These are phyloP conservation scores for Leptopilina clavipes DNA, from an alignment of 1,140 invertebrate genomes.

Conservation along the genomic window DNA sequence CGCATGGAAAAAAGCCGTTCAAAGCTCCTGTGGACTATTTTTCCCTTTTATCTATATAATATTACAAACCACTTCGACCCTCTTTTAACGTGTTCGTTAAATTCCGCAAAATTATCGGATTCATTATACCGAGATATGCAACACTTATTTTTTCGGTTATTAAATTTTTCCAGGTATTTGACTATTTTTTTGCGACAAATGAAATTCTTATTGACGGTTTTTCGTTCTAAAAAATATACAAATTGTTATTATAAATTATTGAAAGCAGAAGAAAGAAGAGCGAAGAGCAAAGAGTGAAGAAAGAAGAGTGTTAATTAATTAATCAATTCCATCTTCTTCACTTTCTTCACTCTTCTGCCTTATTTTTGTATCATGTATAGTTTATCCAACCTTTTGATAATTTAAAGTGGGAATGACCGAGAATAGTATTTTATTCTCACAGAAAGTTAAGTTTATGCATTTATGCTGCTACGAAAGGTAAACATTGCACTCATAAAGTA, in stretches of 20 bases:
- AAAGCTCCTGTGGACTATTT: conserved; percentile 42
- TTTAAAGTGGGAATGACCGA: neutral
- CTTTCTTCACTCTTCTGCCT: no score
- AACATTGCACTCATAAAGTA: conserved; percentile 4
- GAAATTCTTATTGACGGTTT: no score
- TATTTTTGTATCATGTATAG: no score
- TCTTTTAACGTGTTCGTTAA: neutral
- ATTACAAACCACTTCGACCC: neutral
- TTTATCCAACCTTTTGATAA: conserved; percentile 1
- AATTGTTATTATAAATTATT: no score
- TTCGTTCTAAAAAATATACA: no score
- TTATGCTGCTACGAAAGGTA: conserved; percentile 19
- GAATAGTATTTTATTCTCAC: conserved; percentile 4
- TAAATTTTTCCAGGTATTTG: conserved; percentile 7
- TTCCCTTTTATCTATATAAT: conserved; percentile 49
- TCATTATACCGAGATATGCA: neutral
- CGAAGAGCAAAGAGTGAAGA: no score
- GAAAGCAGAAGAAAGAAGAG: no score
- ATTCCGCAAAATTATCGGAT: conserved; percentile 14
- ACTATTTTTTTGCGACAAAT: no score
- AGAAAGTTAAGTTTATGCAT: neutral
- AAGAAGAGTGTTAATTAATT: no score
- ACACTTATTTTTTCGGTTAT: neutral
- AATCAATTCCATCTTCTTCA: no score
- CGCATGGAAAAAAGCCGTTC: conserved; percentile 54